A percentile compares a stretch with the other conserved stretches of the same genome.
Evolutionary conservation across 2,888 invertebrate species (phyloP).

Genomic region (Aspidiotus destructor): DNA sequence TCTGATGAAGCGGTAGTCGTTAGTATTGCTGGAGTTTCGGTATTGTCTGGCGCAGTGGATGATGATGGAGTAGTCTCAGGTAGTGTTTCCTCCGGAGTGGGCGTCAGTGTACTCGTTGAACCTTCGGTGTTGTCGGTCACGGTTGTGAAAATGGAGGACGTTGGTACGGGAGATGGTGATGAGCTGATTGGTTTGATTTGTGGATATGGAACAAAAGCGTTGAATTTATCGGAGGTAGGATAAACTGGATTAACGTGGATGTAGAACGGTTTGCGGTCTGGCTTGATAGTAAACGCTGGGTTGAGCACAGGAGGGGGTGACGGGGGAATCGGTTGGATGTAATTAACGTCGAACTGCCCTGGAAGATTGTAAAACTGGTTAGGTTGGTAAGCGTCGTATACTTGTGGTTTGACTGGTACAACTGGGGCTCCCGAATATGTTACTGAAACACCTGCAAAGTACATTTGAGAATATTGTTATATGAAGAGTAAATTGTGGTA

Average conservation of each 20-base stretch:
- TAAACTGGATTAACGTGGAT: constrained; percentile 24
- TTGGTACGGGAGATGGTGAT: neutral
- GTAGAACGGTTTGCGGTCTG: constrained; percentile 12
- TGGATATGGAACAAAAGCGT: constrained; percentile 9
- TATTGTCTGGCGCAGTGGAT: neutral
- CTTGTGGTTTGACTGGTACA: neutral
- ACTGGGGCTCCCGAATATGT: neutral
- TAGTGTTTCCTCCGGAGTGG: neutral
- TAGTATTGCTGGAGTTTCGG: neutral
- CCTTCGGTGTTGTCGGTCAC: constrained; percentile 11
- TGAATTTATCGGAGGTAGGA: constrained; percentile 25
- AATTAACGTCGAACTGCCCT: constrained; percentile 11
- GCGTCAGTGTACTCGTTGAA: neutral
- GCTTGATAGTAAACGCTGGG: neutral
- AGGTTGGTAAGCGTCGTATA: constrained; percentile 3
- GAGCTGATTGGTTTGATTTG: neutral
- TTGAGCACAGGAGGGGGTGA: neutral
- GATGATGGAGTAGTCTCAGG: constrained; percentile 6
- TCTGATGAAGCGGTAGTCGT: constrained; percentile 3
- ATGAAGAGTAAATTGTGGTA: too few species aligned
- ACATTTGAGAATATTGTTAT: too few species aligned
- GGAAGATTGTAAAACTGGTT: constrained; percentile 4
- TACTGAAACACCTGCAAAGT: neutral
- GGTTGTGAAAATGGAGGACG: neutral
- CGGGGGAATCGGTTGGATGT: constrained; percentile 16